Conservation (phyloP, 30 jellyfish, hydroid and myxozoan species). For the Cassiopea xamachana region DNA sequence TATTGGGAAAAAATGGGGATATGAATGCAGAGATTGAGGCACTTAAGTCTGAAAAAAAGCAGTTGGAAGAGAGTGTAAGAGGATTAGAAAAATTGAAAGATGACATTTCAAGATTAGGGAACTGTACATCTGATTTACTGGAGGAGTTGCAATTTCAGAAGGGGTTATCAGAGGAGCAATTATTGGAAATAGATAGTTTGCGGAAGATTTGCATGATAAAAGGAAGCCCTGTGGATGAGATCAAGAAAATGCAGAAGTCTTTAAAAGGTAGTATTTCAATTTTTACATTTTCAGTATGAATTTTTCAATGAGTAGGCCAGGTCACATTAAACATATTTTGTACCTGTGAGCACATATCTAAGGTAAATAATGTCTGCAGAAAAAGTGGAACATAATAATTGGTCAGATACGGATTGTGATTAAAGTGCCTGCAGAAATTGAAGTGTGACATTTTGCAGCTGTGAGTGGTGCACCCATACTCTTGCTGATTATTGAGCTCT, state of each 20-base stretch:
- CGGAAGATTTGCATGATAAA: constrained; percentile 71
- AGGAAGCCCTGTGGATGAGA: constrained; percentile 79
- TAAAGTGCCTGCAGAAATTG: too few relatives aligned
- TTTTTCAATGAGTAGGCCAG: too few relatives aligned
- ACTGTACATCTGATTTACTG: constrained; percentile 70
- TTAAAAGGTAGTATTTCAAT: constrained; percentile 31
- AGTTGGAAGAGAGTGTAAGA: constrained; percentile 27
- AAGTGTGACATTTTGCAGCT: too few relatives aligned
- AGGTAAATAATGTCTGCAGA: too few relatives aligned
- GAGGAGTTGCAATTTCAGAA: constrained; percentile 73
- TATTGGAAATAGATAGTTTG: constrained; percentile 67
- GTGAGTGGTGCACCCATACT: too few relatives aligned
- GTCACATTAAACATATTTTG: too few relatives aligned
- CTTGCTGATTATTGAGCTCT: too few relatives aligned
- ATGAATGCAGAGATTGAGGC: constrained; percentile 24
- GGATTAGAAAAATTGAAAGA: constrained; percentile 51
- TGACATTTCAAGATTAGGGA: constrained; percentile 50
- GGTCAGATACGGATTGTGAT: too few relatives aligned
- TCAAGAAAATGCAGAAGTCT: constrained; percentile 56
- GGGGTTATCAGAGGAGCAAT: constrained; percentile 67
- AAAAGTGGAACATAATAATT: too few relatives aligned
- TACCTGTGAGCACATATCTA: too few relatives aligned
- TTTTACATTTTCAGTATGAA: too few relatives aligned
- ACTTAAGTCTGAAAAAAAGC: constrained; percentile 32
- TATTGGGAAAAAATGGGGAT: not conserved